phyloP scores from a whole-genome alignment of 2,113 vertebrate genomes.

The Engraulis encrasicolus region DNA sequence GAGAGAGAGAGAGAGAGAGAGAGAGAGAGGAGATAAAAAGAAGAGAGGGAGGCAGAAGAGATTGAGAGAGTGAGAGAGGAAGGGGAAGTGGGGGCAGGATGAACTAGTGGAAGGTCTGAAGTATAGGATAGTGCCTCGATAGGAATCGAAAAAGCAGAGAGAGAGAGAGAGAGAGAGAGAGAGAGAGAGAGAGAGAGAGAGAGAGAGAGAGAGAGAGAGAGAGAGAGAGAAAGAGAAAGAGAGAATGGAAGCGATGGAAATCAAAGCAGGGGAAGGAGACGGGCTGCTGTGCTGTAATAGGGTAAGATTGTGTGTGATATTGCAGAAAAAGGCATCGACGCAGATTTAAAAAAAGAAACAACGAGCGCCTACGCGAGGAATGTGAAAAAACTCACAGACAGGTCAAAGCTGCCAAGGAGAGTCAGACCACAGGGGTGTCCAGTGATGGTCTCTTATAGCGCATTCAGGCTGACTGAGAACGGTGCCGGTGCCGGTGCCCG shows the following conservation, averaged over 20 bases:
- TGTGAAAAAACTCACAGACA: background rate
- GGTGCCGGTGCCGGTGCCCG: too few species aligned
- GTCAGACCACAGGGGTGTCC: background rate
- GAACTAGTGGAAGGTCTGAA: too few species aligned
- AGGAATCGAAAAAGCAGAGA: too few species aligned
- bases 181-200: background rate
- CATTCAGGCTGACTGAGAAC: too few species aligned
- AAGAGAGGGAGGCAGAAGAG: background rate
- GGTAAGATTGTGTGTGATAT: slow-evolving; percentile 46
- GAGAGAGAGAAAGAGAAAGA: background rate
- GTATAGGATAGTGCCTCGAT: too few species aligned
- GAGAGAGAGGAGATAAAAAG: background rate
- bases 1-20: slow-evolving; percentile 14
- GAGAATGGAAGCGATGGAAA: background rate
- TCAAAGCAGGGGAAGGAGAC: slow-evolving; percentile 16
- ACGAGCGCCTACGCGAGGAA: background rate
- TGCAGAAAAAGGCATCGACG: slow-evolving; percentile 21
- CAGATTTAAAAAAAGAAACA: slow-evolving; percentile 13
- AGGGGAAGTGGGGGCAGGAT: slow-evolving; percentile 3
- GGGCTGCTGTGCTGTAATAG: slow-evolving; percentile 38
- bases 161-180: background rate
- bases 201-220: slow-evolving; percentile 10
- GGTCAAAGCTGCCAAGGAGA: background rate
- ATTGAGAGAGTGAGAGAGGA: background rate
- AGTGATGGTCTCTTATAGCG: background rate